Evolutionary conservation across 2,113 vertebrate genomes (phyloP).

Genomic region (Dicaeum eximium): DNA sequence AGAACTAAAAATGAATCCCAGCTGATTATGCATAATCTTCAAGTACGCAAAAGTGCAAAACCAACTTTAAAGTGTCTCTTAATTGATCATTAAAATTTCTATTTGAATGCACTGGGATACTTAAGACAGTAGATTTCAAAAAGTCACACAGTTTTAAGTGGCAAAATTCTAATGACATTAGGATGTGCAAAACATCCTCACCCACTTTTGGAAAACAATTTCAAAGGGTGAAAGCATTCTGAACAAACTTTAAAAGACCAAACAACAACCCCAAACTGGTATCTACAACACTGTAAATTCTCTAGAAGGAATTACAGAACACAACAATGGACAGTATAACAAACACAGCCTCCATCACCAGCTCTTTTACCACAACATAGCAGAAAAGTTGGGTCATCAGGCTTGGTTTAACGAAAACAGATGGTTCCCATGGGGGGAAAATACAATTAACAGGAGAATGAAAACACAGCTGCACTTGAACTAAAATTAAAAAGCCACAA

Average conservation of each 20-base stretch:
- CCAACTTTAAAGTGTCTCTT: background rate
- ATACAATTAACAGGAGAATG: background rate
- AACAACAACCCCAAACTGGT: background rate
- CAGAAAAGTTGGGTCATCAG: conserved; percentile 37
- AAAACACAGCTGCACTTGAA: conserved; percentile 56
- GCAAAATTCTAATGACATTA: background rate
- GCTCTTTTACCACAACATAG: conserved; percentile 46
- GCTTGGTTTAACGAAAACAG: conserved; percentile 27
- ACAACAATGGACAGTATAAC: background rate
- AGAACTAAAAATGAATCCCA: background rate
- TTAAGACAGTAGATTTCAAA: background rate
- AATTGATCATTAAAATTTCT: background rate
- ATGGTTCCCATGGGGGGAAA: background rate
- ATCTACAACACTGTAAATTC: background rate
- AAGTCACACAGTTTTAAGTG: background rate
- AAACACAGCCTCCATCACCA: background rate
- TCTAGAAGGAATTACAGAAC: background rate
- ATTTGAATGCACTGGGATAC: background rate
- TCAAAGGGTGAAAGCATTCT: background rate
- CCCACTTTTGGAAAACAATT: background rate
- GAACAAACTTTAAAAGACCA: background rate
- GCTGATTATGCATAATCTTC: background rate
- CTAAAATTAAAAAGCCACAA: conserved; percentile 41
- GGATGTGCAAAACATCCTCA: background rate
- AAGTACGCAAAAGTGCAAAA: background rate